Evolutionary conservation across 1,140 invertebrate species (phyloP).

Genomic region (Drosophila ercepeae): DNA sequence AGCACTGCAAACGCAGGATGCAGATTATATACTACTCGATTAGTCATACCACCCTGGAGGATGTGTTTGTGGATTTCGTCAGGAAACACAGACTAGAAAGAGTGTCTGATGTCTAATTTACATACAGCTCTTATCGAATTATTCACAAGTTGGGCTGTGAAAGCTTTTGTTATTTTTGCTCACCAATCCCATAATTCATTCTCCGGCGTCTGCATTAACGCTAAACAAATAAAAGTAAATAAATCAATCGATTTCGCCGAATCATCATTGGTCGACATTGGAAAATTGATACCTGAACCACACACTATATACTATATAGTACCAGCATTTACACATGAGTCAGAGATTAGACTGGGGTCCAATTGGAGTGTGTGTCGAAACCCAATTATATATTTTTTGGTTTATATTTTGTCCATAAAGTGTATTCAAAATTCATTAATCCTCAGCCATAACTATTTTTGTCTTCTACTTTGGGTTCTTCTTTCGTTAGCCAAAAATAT

Average conservation of each 20-base stretch:
- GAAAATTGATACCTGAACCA: neutral
- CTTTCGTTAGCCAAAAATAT: constrained; percentile 44
- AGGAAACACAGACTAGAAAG: neutral
- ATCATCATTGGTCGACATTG: constrained; percentile 5
- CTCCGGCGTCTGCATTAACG: constrained; percentile 2
- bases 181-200: constrained; percentile 20
- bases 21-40: constrained; percentile 56
- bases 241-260: constrained; percentile 14
- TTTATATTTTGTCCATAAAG: neutral
- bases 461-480: constrained; percentile 35
- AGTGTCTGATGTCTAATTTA: neutral
- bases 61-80: constrained; percentile 58
- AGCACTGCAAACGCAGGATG: neutral
- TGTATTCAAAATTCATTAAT: constrained; percentile 1
- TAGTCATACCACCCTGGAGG: constrained; percentile 48
- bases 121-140: constrained; percentile 3
- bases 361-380: too few relatives aligned
- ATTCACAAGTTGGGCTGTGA: constrained; percentile 3
- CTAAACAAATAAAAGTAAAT: constrained; percentile 7
- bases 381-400: too few relatives aligned
- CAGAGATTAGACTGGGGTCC: neutral
- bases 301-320: neutral
- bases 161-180: constrained; percentile 21
- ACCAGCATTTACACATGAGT: neutral
- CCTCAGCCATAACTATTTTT: neutral